Conservation (phyloP, 1,140 invertebrate genomes). For the Aricia agestis region DNA sequence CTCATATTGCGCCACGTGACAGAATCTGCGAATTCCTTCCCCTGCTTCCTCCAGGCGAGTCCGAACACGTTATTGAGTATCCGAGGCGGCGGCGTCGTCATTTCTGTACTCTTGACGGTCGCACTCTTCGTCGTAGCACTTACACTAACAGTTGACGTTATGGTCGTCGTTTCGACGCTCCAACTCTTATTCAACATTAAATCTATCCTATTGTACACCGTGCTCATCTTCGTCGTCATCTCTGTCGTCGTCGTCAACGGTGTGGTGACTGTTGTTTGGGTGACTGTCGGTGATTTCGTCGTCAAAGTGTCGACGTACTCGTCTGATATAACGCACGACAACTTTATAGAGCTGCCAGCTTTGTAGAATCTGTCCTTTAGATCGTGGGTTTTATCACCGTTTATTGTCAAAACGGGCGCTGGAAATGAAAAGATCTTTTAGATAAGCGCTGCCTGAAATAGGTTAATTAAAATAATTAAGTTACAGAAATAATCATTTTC, state of each 20-base stretch:
- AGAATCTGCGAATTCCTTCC: conserved; percentile 60
- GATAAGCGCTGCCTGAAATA: background rate
- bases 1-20: conserved; percentile 69
- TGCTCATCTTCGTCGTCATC: conserved; percentile 63
- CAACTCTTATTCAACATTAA: conserved; percentile 70
- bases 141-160: conserved; percentile 65
- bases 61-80: conserved; percentile 72
- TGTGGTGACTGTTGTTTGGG: conserved; percentile 42
- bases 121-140: conserved; percentile 59
- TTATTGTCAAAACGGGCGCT: conserved; percentile 81
- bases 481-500: background rate
- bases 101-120: conserved; percentile 47
- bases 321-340: conserved; percentile 78
- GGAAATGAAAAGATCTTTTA: conserved; percentile 38
- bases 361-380: conserved; percentile 84
- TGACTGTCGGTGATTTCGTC: conserved; percentile 43
- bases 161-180: conserved; percentile 66
- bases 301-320: conserved; percentile 53
- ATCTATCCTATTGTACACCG: conserved; percentile 70
- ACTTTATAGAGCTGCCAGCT: conserved; percentile 82
- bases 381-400: conserved; percentile 81
- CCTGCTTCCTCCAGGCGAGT: conserved; percentile 70
- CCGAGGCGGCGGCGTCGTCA: conserved; percentile 64
- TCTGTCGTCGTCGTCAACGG: conserved; percentile 55
- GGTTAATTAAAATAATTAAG: background rate